Percentiles rank a stretch among this genome's conserved stretches.
Conservation (phyloP, 2,888 invertebrate genomes). For the Ormyrus nitidulus region DNA sequence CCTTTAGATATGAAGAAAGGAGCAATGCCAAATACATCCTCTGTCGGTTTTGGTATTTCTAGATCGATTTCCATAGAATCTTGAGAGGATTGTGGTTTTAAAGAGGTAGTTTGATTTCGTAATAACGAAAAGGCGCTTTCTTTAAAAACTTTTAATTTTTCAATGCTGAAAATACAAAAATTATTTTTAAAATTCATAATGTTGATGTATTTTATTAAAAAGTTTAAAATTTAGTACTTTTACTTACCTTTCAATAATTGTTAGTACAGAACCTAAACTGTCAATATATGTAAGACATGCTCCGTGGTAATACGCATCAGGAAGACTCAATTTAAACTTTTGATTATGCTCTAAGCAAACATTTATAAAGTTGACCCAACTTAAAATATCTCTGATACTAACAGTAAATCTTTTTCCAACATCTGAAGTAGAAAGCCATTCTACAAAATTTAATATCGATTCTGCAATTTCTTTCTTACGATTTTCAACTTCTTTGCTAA, state of each 20-base stretch:
- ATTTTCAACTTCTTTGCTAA: slow-evolving; percentile 78
- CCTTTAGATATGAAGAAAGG: slow-evolving; percentile 86
- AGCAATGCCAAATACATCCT: slow-evolving; percentile 82
- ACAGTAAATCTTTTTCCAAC: slow-evolving; percentile 87
- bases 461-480: slow-evolving; percentile 80
- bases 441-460: slow-evolving; percentile 87
- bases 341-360: slow-evolving; percentile 69
- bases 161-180: slow-evolving; percentile 65
- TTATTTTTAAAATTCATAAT: slow-evolving; percentile 11
- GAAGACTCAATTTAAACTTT: slow-evolving; percentile 65
- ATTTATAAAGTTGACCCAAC: slow-evolving; percentile 95
- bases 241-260: slow-evolving; percentile 81
- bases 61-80: slow-evolving; percentile 38
- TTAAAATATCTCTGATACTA: slow-evolving; percentile 93
- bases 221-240: too few relatives aligned
- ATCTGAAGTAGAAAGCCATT: slow-evolving; percentile 84
- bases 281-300: slow-evolving; percentile 94
- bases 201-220: too few relatives aligned
- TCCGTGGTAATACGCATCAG: slow-evolving; percentile 90
- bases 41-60: slow-evolving; percentile 67
- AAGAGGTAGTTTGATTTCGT: slow-evolving; percentile 76
- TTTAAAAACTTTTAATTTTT: slow-evolving; percentile 72
- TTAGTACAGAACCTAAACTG: slow-evolving; percentile 90
- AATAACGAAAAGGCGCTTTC: slow-evolving; percentile 79
- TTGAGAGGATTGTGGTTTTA: slow-evolving; percentile 50